Evolutionary conservation across 2,888 invertebrate species (phyloP).

Genomic region (Pharmacophagus antenor): DNA sequence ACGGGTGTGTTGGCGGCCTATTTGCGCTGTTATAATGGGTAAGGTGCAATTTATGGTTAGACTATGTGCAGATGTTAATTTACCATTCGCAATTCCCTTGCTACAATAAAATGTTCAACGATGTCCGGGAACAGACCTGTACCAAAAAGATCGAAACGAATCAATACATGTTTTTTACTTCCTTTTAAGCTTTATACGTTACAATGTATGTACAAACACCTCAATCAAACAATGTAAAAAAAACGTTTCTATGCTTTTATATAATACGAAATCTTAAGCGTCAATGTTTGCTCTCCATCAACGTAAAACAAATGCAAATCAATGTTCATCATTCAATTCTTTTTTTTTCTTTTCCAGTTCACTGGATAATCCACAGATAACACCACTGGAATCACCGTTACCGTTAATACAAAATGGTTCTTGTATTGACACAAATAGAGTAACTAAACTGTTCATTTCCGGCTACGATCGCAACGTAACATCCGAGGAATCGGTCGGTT

Average conservation of each 20-base stretch:
- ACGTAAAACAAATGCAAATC: too few species aligned
- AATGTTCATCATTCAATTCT: neutral
- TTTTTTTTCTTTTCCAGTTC: constrained; percentile 18
- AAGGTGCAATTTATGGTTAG: neutral
- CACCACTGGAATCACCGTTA: constrained; percentile 16
- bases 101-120: too few species aligned
- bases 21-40: constrained; percentile 22
- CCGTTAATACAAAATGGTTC: constrained; percentile 8
- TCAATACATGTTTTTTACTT: too few species aligned
- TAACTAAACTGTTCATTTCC: constrained; percentile 11
- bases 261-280: too few species aligned
- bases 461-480: constrained; percentile 15
- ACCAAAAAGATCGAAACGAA: too few species aligned
- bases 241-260: too few species aligned
- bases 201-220: too few species aligned
- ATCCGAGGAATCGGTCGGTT: neutral
- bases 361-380: constrained; percentile 11
- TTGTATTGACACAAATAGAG: constrained; percentile 12
- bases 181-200: too few species aligned
- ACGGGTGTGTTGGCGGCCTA: constrained; percentile 4
- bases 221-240: too few species aligned
- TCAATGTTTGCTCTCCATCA: too few species aligned
- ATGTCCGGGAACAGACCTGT: too few species aligned
- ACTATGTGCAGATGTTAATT: neutral
- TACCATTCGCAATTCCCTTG: neutral